Evolutionary conservation across 2,113 vertebrate species (phyloP), one percentile per base, ranked within the genome.

Genomic region (Entomyzon cyanotis): DNA sequence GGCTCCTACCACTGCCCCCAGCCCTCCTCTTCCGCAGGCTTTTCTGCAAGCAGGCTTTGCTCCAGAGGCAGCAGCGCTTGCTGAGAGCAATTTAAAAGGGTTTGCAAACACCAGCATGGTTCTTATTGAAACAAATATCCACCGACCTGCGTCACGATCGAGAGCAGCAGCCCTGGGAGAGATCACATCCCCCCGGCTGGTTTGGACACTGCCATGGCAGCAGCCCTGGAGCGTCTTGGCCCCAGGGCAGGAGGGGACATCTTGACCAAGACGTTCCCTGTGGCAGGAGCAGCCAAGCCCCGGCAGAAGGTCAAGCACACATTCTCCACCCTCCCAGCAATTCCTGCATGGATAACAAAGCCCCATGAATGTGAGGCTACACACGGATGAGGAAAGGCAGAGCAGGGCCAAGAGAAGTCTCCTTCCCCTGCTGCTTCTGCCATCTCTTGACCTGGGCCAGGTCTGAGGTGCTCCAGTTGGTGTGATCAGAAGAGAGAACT

Each of bases 41-140:
- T 18, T 49, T 52, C 93, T 27, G 70, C 23, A 11, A 69, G 90
- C 94, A 90, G 90, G 27, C 77, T 81, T 30, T 27, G 65, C 88
- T 86, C 64, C 95, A 95, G 79, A 67, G 11, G 3, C 82, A 42
- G 87, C 62, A 91, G 68, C 12, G 1, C 95, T 97, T 39, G 75
- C 88, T 65, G 92, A 60, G 95, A 92, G 95, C 88, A 35, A 64
- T 94, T 95, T 75, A 21, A 73, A 65, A 89, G 76, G 76, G 88
- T 78, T 92, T 93, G 90, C 93, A 92, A 92, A 88, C 93, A 95
- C 53, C 95, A 79, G 94, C 91, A 8, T n/a, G 89, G 93, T 15
- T 92, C 87, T 84, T 22, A 73, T 4, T 60, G 95, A 84, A 81
- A 79, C 77, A 87, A 93, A 94, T 30, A 75, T 11, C 77, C 84